phyloP scores from a whole-genome alignment of 1,140 invertebrate species.

The Lepidurus couesii region DNA sequence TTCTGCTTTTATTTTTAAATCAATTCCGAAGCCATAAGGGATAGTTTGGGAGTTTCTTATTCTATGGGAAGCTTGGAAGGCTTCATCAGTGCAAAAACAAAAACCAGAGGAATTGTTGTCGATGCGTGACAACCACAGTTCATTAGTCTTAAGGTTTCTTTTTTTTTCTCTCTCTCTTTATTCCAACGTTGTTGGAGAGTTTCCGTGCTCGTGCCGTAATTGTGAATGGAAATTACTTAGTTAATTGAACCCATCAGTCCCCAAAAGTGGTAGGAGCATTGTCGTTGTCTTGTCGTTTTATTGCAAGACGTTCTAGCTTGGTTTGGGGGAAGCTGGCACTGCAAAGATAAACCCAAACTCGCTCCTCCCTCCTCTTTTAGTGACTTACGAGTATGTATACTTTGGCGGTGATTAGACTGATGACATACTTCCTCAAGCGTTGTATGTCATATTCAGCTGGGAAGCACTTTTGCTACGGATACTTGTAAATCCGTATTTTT shows the following conservation, averaged over 20 bases:
- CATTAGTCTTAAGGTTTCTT: not conserved
- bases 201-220: not conserved
- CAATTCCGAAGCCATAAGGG: too few species aligned
- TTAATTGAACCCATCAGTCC: conserved; percentile 13
- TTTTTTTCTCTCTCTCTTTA: not conserved
- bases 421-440: not conserved
- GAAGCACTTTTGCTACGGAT: not conserved
- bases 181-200: not conserved
- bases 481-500: not conserved
- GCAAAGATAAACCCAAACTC: not conserved
- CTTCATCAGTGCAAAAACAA: too few species aligned
- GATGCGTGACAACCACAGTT: not conserved
- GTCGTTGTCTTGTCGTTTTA: conserved; percentile 1
- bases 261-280: not conserved
- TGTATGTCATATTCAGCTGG: not conserved
- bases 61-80: too few species aligned
- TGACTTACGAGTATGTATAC: not conserved
- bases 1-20: too few species aligned
- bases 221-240: conserved; percentile 11
- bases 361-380: not conserved
- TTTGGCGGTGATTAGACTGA: conserved; percentile 12
- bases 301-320: not conserved
- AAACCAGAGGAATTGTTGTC: too few species aligned
- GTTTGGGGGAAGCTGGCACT: not conserved
- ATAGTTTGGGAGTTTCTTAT: too few species aligned